A percentile compares a stretch with the other conserved stretches of the same genome.
Evolutionary conservation across 2,888 invertebrate species (phyloP).

Genomic region (Molorchus minor): DNA sequence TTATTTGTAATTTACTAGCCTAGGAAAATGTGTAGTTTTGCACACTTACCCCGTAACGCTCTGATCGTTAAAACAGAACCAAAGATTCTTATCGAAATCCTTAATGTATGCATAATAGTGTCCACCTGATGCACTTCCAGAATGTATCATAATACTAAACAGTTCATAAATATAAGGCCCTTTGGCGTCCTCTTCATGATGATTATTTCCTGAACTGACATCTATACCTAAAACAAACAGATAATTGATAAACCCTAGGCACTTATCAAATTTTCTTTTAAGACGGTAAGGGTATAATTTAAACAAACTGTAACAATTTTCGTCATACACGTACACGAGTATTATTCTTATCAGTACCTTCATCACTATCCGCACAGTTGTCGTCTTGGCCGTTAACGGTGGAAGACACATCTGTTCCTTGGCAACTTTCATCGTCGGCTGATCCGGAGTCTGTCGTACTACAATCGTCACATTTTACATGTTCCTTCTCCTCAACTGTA

Average conservation of each 20-base stretch:
- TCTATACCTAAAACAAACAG: constrained; percentile 66
- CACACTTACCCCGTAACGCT: constrained; percentile 65
- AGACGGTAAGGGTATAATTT: no score
- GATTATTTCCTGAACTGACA: constrained; percentile 66
- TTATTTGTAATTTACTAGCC: no score
- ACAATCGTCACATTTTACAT: constrained; percentile 70
- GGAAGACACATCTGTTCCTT: constrained; percentile 61
- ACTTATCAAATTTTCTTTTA: background rate
- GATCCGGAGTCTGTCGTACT: constrained; percentile 76
- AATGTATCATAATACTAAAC: constrained; percentile 92
- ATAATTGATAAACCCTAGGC: background rate
- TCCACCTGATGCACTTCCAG: constrained; percentile 88
- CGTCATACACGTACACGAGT: no score
- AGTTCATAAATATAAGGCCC: constrained; percentile 85
- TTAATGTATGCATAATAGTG: constrained; percentile 94
- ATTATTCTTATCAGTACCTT: constrained; percentile 56
- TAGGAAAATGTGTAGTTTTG: background rate
- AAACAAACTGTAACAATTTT: background rate
- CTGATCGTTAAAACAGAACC: constrained; percentile 92
- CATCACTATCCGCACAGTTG: constrained; percentile 70
- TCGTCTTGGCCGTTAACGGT: constrained; percentile 59
- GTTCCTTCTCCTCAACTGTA: constrained; percentile 62
- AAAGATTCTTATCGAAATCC: constrained; percentile 76
- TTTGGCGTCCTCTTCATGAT: constrained; percentile 66
- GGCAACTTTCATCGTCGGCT: constrained; percentile 72